Evolutionary conservation across 2,888 invertebrate species (phyloP), one percentile per base, ranked within the genome.

Genomic region (Hartigia nigra): DNA sequence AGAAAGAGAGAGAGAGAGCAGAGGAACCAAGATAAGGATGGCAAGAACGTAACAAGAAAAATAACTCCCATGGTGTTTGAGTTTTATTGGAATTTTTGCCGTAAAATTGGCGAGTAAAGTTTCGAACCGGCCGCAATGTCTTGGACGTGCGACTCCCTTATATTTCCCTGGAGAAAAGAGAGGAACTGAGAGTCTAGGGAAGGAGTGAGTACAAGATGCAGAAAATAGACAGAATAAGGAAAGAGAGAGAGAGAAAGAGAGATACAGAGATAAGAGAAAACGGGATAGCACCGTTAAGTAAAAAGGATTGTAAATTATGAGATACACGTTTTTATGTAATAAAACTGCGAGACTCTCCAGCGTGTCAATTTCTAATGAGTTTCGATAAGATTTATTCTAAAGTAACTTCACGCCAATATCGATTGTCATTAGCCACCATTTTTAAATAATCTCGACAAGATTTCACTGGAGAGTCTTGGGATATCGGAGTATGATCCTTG

Each of bases 151-250:
- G 86, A 87, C 87, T 88, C 80, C 82, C 86, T 89, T 87, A 90
- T 91, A 90, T 91, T 91, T 91, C 91, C 90, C 91, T 78, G 39
- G 88, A 84, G 90, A 83, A 78, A 72, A 77, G 76, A 81, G 81
- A 83, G 81, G 74, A 77, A 79, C 79, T 70, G 31, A 31, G 31
- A 72, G 31, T n/a, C 12, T 31, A 4, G 72, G 72, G 72, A 72
- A 72, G 72, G 72, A 72, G 72, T 12, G 4, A 72, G 31, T 55
- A 72, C 31, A 31, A 32, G 72, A 31, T 72, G 23, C 31, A 34
- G 31, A n/a, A 72, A 72, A 55, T 23, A 9, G 5, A 55, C 23
- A 23, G 3, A 12, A 1, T 31, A 31, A 3, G 31, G 31, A 72
- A 34, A 34, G 72, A 69, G 2, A 70, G 72, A 23, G 31, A 12